Evolutionary conservation across 1,140 invertebrate genomes (phyloP).

Genomic region (Rhyacophila brunnea): DNA sequence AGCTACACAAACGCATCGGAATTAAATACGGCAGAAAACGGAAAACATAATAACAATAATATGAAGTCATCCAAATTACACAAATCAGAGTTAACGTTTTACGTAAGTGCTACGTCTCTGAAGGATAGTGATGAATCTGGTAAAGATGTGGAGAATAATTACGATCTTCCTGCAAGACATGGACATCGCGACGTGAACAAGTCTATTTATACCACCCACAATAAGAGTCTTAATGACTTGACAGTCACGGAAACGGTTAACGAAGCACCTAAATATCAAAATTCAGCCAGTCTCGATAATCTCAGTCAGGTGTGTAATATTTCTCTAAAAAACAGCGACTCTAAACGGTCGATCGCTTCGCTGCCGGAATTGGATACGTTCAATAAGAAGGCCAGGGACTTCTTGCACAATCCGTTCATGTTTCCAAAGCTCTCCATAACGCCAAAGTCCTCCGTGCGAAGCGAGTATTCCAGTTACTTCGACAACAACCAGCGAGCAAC

Average conservation of each 20-base stretch:
- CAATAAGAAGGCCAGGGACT: slow-evolving; percentile 19
- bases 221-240: slow-evolving; percentile 29
- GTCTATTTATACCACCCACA: slow-evolving; percentile 11
- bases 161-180: slow-evolving; percentile 17
- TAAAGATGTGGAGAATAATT: background rate
- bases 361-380: slow-evolving; percentile 26
- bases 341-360: slow-evolving; percentile 27
- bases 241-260: background rate
- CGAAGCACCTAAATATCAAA: slow-evolving; percentile 24
- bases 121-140: slow-evolving; percentile 9
- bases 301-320: slow-evolving; percentile 32
- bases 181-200: background rate
- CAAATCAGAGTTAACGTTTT: slow-evolving; percentile 29
- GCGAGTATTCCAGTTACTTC: slow-evolving; percentile 27
- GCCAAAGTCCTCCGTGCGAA: slow-evolving; percentile 20
- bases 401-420: slow-evolving; percentile 3
- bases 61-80: slow-evolving; percentile 11
- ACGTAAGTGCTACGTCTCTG: slow-evolving; percentile 27
- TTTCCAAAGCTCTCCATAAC: slow-evolving; percentile 14
- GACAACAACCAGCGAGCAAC: slow-evolving; percentile 24
- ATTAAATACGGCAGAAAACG: background rate
- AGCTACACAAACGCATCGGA: slow-evolving; percentile 5
- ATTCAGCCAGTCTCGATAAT: slow-evolving; percentile 32
- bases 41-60: background rate
- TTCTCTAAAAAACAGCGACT: slow-evolving; percentile 29